Evolutionary conservation across 2,113 vertebrate genomes (phyloP).

Genomic region (Puffinus mauretanicus): DNA sequence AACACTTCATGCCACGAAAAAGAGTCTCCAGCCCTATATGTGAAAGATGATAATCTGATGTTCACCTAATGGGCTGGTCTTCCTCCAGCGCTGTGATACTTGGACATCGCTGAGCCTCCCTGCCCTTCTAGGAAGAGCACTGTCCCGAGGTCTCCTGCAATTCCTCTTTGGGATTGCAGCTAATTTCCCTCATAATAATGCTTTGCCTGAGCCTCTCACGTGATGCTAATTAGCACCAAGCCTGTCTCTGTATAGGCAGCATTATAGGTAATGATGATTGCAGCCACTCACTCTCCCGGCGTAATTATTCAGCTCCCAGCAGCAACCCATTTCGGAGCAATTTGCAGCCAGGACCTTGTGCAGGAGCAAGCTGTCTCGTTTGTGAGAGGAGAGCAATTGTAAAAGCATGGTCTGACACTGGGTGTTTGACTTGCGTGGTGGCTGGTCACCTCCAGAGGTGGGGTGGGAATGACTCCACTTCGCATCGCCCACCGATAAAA

Average conservation of each 20-base stretch:
- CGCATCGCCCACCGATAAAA: fast-evolving
- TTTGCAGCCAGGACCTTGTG: background rate
- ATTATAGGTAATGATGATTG: background rate
- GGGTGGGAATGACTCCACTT: background rate
- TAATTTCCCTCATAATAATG: background rate
- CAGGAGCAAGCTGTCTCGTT: background rate
- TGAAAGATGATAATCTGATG: no score
- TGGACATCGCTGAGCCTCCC: fast-evolving
- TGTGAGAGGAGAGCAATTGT: background rate
- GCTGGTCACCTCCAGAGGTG: background rate
- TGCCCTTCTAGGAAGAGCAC: background rate
- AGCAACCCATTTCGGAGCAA: background rate
- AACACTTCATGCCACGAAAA: background rate
- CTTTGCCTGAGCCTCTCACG: background rate
- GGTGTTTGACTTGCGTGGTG: background rate
- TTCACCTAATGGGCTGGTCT: background rate
- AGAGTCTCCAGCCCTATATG: no score
- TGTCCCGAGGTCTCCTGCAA: background rate
- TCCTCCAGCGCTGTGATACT: background rate
- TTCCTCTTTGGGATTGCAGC: background rate
- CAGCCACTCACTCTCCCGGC: background rate
- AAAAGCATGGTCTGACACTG: fast-evolving
- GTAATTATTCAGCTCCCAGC: background rate
- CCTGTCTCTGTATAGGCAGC: background rate
- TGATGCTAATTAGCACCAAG: background rate